Base-by-base conservation (phyloP, 1,140 invertebrate genomes). In the Drosophila parvula region DNA sequence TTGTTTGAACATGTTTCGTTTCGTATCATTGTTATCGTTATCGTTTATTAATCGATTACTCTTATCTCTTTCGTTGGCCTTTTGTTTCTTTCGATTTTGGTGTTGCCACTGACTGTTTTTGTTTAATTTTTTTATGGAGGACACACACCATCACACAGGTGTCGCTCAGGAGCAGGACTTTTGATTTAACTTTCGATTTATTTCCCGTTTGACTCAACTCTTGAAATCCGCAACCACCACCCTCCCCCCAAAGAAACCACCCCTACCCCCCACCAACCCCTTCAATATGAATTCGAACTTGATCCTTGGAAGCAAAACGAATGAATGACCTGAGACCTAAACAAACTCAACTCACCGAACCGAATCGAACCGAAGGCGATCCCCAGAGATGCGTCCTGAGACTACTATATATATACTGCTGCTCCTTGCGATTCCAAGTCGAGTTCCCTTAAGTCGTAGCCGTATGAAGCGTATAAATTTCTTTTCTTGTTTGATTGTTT, bases 401-500 rank as follows among this genome's bases (percentile, higher is more conserved):
- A 5, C 30, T 30, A 48, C 27, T n/a, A n/a, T n/a, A n/a, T n/a
- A n/a, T n/a, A n/a, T n/a, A n/a, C 47, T 10, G 53, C 18, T 53
- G 57, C 71, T 65, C 61, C 41, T 62, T 84, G 67, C 62, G 76
- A 81, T 73, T 78, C 76, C 45, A 74, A 86, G 56, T 79, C 59
- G 61, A 77, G 73, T 76, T 77, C 47, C 64, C 47, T 16, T 32
- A 53, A 38, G 34, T 32, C 62, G 55, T 70, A 68, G 77, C 47
- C 50, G 53, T 69, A 75, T 59, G 70, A 76, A 86, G 83, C 73
- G 69, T 85, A 89, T 62, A 91, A 88, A 91, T 91, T 91, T 90
- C 75, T 91, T 91, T 53, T 91, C 90, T 91, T 91, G 78, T 91
- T 91, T 90, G 90, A 91, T 91, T 91, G 90, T 91, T 91, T 91